phyloP scores from a whole-genome alignment of 2,888 invertebrate species.

The Stegana nigrithorax region DNA sequence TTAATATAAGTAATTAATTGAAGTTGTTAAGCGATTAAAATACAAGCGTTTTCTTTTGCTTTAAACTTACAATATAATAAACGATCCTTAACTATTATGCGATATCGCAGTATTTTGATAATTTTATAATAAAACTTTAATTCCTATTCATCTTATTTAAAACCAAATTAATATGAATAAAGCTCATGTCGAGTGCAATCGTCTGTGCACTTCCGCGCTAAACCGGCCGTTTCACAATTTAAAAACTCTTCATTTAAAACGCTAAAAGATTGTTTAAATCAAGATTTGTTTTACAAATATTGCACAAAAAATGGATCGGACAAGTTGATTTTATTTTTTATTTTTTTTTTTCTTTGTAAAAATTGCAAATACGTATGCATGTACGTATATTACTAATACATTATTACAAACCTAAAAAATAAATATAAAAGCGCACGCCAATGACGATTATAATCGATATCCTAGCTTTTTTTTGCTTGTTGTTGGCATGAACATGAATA shows the following conservation, averaged over 20 bases:
- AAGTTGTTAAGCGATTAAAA: conserved; percentile 32
- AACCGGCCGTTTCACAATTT: neutral
- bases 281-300: conserved; percentile 63
- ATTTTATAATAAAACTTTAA: conserved; percentile 31
- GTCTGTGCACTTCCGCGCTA: no score
- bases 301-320: conserved; percentile 64
- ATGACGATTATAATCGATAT: conserved; percentile 1
- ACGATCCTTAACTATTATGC: no score
- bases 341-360: no score
- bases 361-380: conserved; percentile 36
- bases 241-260: no score
- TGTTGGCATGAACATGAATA: neutral
- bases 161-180: conserved; percentile 29
- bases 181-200: conserved; percentile 2
- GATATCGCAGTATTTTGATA: no score
- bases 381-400: neutral
- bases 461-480: conserved; percentile 7
- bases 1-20: conserved; percentile 39
- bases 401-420: conserved; percentile 15
- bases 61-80: conserved; percentile 4
- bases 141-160: conserved; percentile 23
- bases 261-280: conserved; percentile 50
- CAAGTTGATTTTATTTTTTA: no score
- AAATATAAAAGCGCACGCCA: conserved; percentile 30
- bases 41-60: conserved; percentile 32